These are phyloP conservation scores for Phocoena phocoena DNA, from an alignment of 2,113 vertebrate genomes.

Conservation along the genomic window DNA sequence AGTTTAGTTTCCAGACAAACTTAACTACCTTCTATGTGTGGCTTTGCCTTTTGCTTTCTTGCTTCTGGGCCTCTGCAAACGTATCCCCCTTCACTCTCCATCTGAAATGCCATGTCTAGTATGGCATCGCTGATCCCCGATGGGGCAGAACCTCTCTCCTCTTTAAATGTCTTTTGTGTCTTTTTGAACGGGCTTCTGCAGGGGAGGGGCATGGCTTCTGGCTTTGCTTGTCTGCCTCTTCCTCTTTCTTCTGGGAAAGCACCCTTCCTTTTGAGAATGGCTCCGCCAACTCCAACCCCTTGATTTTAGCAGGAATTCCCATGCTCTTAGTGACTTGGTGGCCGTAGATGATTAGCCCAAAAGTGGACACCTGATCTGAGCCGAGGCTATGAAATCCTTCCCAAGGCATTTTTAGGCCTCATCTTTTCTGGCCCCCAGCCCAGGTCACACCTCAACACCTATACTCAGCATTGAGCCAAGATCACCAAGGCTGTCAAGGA, in stretches of 20 bases:
- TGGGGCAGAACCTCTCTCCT: background rate
- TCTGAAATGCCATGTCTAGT: background rate
- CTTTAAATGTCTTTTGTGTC: background rate
- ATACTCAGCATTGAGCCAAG: background rate
- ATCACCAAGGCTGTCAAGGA: background rate
- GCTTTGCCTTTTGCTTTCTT: background rate
- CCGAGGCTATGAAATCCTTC: background rate
- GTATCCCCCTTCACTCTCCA: background rate
- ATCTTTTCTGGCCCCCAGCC: background rate
- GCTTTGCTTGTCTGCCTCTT: background rate
- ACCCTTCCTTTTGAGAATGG: background rate
- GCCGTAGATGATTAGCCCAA: background rate
- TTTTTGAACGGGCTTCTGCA: background rate
- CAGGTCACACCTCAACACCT: background rate
- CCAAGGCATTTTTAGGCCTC: background rate
- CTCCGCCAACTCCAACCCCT: background rate
- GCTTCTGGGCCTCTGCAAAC: background rate
- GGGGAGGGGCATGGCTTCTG: background rate
- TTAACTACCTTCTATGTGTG: background rate
- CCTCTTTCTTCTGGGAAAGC: background rate
- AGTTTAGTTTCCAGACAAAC: background rate
- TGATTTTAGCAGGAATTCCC: background rate
- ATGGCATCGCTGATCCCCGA: background rate
- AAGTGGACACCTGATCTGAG: background rate
- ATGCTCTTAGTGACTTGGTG: too few species aligned